Conservation (phyloP, 2,888 invertebrate species). For the Coelopa pilipes region DNA sequence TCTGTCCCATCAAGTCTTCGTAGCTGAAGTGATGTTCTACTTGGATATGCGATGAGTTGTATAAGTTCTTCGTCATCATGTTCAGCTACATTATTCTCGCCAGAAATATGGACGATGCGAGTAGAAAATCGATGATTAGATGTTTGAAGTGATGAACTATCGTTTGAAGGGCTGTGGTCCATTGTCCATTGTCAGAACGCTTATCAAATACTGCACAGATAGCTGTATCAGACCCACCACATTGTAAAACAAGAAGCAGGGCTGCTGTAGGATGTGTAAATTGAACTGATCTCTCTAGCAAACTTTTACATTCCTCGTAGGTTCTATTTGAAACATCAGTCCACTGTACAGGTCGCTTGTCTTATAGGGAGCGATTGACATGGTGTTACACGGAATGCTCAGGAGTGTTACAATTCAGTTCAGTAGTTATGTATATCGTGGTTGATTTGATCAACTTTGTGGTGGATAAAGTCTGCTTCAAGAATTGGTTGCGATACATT, state of each 20-base stretch:
- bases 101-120: slow-evolving; percentile 33
- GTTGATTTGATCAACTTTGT: not conserved
- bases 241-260: slow-evolving; percentile 23
- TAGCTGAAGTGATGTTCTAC: slow-evolving; percentile 34
- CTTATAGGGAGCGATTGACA: no score
- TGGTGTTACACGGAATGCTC: not conserved
- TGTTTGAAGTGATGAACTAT: slow-evolving; percentile 37
- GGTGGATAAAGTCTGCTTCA: not conserved
- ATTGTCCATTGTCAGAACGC: slow-evolving; percentile 18
- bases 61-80: slow-evolving; percentile 30
- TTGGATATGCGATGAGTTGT: slow-evolving; percentile 6
- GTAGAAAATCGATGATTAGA: slow-evolving; percentile 34
- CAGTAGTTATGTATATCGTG: no score
- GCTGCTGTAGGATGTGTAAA: slow-evolving; percentile 30
- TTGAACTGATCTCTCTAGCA: slow-evolving; percentile 26
- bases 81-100: slow-evolving; percentile 26
- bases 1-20: slow-evolving; percentile 25
- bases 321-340: slow-evolving; percentile 39
- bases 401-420: no score
- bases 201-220: slow-evolving; percentile 30
- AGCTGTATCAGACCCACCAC: not conserved
- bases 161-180: slow-evolving; percentile 25
- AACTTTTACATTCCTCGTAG: slow-evolving; percentile 39
- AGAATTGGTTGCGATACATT: not conserved
- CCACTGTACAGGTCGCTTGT: slow-evolving; percentile 44